These are phyloP conservation scores for Pipistrellus kuhlii DNA, from an alignment of 2,797 vertebrate genomes.

Conservation along the genomic window DNA sequence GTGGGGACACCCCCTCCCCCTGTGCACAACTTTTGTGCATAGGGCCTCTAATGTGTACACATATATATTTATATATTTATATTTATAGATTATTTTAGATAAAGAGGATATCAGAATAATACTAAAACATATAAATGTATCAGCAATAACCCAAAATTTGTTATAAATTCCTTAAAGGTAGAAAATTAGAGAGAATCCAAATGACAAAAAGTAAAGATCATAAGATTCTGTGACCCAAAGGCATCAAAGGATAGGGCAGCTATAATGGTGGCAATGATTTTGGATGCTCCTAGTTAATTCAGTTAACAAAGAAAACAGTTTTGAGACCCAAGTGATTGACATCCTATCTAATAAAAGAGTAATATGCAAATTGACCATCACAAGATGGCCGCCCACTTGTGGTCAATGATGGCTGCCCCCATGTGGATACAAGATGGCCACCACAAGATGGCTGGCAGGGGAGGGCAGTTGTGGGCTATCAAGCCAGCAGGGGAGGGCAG, in stretches of 20 bases:
- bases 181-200: background rate
- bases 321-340: background rate
- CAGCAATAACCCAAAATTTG: background rate
- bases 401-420: too few species aligned
- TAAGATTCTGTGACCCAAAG: background rate
- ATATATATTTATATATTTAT: too few species aligned
- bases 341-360: too few species aligned
- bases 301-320: background rate
- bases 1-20: too few species aligned
- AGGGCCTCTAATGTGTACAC: too few species aligned
- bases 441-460: too few species aligned
- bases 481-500: too few species aligned
- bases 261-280: background rate
- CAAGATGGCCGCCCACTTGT: too few species aligned
- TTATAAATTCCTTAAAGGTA: background rate
- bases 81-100: background rate
- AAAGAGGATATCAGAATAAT: background rate
- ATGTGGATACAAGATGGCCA: too few species aligned
- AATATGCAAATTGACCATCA: too few species aligned
- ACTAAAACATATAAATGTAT: background rate
- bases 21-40: too few species aligned
- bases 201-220: background rate
- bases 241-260: background rate
- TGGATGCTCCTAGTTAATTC: background rate
- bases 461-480: too few species aligned